A percentile compares a stretch with the other conserved stretches of the same genome.
Conservation (phyloP, 1,140 invertebrate genomes). For the Drosophila repleta region DNA sequence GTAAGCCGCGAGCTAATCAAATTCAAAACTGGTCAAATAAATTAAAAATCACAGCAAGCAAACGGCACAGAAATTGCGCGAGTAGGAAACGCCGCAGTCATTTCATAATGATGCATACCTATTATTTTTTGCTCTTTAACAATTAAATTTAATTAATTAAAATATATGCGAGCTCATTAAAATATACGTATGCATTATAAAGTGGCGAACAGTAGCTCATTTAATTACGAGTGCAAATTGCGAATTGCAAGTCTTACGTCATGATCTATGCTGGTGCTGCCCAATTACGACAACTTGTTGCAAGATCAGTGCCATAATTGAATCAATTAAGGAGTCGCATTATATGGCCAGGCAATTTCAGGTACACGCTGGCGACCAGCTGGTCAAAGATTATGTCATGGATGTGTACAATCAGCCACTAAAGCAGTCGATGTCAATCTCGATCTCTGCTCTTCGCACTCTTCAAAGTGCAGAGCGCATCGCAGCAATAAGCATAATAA, state of each 20-base stretch:
- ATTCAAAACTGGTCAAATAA: slow-evolving; percentile 40
- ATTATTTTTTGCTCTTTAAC: slow-evolving; percentile 25
- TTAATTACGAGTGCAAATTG: slow-evolving; percentile 35
- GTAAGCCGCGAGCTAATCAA: slow-evolving; percentile 23
- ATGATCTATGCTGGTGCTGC: slow-evolving; percentile 6
- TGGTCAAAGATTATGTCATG: slow-evolving; percentile 14
- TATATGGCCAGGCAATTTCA: neutral
- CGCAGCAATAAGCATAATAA: no score
- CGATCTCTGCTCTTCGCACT: no score
- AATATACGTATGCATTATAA: slow-evolving; percentile 35
- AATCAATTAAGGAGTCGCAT: slow-evolving; percentile 16
- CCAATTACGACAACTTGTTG: slow-evolving; percentile 22
- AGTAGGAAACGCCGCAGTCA: slow-evolving; percentile 58
- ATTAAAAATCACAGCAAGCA: slow-evolving; percentile 47
- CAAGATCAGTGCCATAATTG: slow-evolving; percentile 27
- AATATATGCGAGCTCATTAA: slow-evolving; percentile 73
- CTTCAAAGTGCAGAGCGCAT: no score
- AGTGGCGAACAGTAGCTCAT: slow-evolving; percentile 35
- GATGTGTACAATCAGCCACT: neutral
- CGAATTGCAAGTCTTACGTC: slow-evolving; percentile 24
- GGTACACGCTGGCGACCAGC: neutral
- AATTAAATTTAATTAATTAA: slow-evolving; percentile 79
- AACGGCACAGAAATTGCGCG: slow-evolving; percentile 36
- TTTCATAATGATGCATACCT: slow-evolving; percentile 61
- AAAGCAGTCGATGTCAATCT: no score